Percentiles rank a stretch among this genome's conserved stretches.
These are phyloP conservation scores for Numenius arquata DNA, from an alignment of 2,113 vertebrate genomes.

Conservation along the genomic window DNA sequence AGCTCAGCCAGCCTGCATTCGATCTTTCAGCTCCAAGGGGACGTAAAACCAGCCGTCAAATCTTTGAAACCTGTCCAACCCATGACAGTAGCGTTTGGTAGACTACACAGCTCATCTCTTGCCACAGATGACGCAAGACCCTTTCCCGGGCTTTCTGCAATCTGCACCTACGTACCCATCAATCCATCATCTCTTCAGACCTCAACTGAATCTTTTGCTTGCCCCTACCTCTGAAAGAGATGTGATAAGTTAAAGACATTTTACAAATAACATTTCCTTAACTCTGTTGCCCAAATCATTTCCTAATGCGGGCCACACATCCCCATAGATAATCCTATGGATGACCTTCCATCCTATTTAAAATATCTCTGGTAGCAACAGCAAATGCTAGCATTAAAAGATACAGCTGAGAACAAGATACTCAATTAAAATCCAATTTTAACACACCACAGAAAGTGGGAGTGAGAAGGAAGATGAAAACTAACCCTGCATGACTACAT, in stretches of 20 bases:
- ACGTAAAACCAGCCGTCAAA: neutral
- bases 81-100: neutral
- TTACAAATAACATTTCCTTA: neutral
- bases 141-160: neutral
- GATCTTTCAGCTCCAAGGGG: neutral
- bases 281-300: neutral
- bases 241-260: neutral
- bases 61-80: neutral
- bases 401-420: neutral
- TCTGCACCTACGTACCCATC: neutral
- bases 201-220: neutral
- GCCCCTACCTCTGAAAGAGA: neutral
- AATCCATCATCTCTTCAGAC: neutral
- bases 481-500: neutral
- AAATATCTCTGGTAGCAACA: neutral
- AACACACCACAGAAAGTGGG: neutral
- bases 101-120: neutral
- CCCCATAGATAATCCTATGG: neutral
- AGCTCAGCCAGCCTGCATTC: neutral
- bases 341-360: neutral
- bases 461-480: conserved; percentile 7
- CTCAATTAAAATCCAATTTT: neutral
- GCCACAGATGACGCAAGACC: neutral
- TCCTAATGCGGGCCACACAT: neutral
- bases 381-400: neutral